These are phyloP conservation scores for Onchidella celtica DNA, from an alignment of 2,888 invertebrate genomes.

Conservation along the genomic window DNA sequence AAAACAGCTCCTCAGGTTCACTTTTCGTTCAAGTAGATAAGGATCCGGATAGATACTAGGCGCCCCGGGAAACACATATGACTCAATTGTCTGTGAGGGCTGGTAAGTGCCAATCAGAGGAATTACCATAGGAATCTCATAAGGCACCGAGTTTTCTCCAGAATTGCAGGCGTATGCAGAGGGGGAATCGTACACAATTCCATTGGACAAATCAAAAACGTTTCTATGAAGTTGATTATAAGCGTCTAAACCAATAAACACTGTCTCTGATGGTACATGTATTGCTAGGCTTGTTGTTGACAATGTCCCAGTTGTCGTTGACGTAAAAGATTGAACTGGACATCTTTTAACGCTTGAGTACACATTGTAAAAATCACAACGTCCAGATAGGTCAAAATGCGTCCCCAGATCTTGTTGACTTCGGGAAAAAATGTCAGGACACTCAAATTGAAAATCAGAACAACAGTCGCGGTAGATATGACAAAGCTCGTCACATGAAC, in stretches of 20 bases:
- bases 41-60: too few relatives aligned
- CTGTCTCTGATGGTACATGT: neutral
- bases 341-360: neutral
- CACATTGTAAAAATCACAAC: neutral
- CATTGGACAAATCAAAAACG: neutral
- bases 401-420: neutral
- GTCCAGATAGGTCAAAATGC: neutral
- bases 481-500: neutral
- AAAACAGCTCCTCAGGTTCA: too few relatives aligned
- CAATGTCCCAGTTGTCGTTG: too few relatives aligned
- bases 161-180: neutral
- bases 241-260: neutral
- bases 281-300: neutral
- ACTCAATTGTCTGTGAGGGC: neutral
- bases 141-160: neutral
- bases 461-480: neutral
- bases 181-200: neutral
- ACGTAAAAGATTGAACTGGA: neutral
- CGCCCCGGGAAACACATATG: neutral
- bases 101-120: neutral
- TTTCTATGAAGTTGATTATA: neutral
- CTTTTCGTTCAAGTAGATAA: neutral
- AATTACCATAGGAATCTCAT: neutral
- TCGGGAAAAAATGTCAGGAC: neutral
- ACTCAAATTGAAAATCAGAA: neutral